Percentiles rank a stretch among this genome's conserved stretches.
Conservation (phyloP, 2,888 invertebrate genomes). For the Euzophera pinguis region DNA sequence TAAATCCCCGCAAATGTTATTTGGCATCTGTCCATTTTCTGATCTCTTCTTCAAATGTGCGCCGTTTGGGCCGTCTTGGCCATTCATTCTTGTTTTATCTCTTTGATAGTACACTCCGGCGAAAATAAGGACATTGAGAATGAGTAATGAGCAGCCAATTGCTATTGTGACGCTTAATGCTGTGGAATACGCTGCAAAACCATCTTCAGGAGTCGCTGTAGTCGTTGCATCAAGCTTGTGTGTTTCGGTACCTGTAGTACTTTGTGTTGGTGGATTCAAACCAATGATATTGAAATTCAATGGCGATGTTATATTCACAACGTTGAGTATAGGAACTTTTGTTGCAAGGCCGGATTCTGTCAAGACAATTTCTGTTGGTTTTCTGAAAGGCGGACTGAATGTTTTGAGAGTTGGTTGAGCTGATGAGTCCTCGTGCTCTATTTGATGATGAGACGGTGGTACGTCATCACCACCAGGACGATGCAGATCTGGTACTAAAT, state of each 20-base stretch:
- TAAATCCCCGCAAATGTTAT: slow-evolving; percentile 92
- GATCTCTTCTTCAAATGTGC: slow-evolving; percentile 84
- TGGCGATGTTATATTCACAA: slow-evolving; percentile 65
- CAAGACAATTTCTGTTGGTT: slow-evolving; percentile 72
- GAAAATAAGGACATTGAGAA: slow-evolving; percentile 95
- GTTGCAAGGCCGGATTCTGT: slow-evolving; percentile 64
- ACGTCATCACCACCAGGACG: slow-evolving; percentile 93
- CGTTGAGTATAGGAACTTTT: slow-evolving; percentile 57
- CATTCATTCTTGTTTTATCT: slow-evolving; percentile 88
- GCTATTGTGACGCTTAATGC: slow-evolving; percentile 96
- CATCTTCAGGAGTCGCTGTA: slow-evolving; percentile 86
- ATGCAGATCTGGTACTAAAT: slow-evolving; percentile 94
- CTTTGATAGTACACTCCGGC: slow-evolving; percentile 97
- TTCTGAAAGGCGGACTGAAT: slow-evolving; percentile 77
- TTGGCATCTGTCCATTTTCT: slow-evolving; percentile 93
- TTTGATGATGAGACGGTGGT: slow-evolving; percentile 90
- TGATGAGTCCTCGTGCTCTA: slow-evolving; percentile 86
- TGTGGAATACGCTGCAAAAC: slow-evolving; percentile 94
- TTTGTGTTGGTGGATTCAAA: slow-evolving; percentile 58
- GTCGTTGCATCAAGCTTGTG: slow-evolving; percentile 70
- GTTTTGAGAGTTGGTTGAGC: slow-evolving; percentile 77
- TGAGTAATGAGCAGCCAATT: slow-evolving; percentile 94
- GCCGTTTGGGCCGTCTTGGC: slow-evolving; percentile 76
- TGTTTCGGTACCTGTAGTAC: slow-evolving; percentile 47
- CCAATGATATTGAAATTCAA: slow-evolving; percentile 65